Percentiles rank a stretch among this genome's conserved stretches.
Evolutionary conservation across 2,888 invertebrate species (phyloP).

Genomic region (Mesorhabditis belari): DNA sequence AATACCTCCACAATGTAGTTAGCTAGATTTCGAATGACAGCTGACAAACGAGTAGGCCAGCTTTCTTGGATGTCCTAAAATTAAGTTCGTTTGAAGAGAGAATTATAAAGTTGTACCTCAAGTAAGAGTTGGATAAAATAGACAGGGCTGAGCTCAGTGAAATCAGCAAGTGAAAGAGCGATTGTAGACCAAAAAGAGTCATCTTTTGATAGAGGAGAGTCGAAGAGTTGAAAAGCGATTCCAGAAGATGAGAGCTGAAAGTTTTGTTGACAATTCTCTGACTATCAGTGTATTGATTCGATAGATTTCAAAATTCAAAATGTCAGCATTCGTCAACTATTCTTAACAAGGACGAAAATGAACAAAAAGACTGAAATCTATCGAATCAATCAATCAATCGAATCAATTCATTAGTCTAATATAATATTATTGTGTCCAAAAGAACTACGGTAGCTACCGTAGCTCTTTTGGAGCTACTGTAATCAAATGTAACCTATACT

Average conservation of each 20-base stretch:
- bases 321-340: too few relatives aligned
- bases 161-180: constrained; percentile 84
- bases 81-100: not conserved
- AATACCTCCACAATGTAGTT: constrained; percentile 71
- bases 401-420: too few relatives aligned
- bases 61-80: constrained; percentile 69
- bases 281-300: too few relatives aligned
- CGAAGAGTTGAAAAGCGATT: constrained; percentile 78
- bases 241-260: constrained; percentile 82
- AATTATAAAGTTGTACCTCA: constrained; percentile 61
- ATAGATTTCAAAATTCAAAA: too few relatives aligned
- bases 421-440: too few relatives aligned
- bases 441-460: not conserved
- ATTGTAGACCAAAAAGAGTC: constrained; percentile 79
- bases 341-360: too few relatives aligned
- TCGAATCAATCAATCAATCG: too few relatives aligned
- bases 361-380: too few relatives aligned
- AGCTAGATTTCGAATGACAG: constrained; percentile 81
- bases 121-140: constrained; percentile 84
- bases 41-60: constrained; percentile 71
- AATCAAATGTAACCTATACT: not conserved
- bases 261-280: not conserved
- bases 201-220: constrained; percentile 31
- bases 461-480: not conserved
- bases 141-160: constrained; percentile 87